Percentiles rank a stretch among this genome's conserved stretches.
phyloP scores from a whole-genome alignment of 2,113 vertebrate species.

The Pelecanus crispus region DNA sequence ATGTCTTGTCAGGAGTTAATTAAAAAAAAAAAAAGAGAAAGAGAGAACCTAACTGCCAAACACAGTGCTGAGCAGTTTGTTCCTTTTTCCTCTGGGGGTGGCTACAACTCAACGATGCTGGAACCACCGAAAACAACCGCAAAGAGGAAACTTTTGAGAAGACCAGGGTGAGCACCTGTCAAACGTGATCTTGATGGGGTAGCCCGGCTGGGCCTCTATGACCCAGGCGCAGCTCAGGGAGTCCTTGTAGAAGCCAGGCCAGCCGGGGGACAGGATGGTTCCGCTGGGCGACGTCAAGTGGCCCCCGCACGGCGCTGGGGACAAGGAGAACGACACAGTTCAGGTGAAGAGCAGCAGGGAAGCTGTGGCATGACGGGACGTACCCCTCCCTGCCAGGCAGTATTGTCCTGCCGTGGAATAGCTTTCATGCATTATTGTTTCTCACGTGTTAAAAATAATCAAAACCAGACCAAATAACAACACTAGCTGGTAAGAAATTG shows the following conservation, averaged over 20 bases:
- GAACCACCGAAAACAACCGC: rapidly evolving
- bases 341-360: rapidly evolving
- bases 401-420: rapidly evolving
- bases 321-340: not conserved
- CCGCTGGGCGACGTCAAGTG: slow-evolving; percentile 91
- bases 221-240: slow-evolving; percentile 97
- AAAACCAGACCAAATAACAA: not conserved
- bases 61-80: rapidly evolving
- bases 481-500: not conserved
- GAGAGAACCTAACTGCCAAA: not conserved
- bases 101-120: not conserved
- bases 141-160: rapidly evolving
- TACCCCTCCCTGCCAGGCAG: not conserved
- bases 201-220: slow-evolving; percentile 95
- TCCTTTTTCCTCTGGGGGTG: not conserved
- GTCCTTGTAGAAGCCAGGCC: slow-evolving; percentile 98
- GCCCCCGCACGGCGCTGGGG: slow-evolving; percentile 91
- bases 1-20: not conserved
- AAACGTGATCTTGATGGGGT: slow-evolving; percentile 99
- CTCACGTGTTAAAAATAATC: rapidly evolving
- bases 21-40: no score
- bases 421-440: rapidly evolving
- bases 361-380: rapidly evolving
- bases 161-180: slow-evolving; percentile 79
- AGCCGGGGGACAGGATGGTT: slow-evolving; percentile 96